Conservation (phyloP, 2,888 invertebrate genomes). For the Tenthredo scrophulariae region DNA sequence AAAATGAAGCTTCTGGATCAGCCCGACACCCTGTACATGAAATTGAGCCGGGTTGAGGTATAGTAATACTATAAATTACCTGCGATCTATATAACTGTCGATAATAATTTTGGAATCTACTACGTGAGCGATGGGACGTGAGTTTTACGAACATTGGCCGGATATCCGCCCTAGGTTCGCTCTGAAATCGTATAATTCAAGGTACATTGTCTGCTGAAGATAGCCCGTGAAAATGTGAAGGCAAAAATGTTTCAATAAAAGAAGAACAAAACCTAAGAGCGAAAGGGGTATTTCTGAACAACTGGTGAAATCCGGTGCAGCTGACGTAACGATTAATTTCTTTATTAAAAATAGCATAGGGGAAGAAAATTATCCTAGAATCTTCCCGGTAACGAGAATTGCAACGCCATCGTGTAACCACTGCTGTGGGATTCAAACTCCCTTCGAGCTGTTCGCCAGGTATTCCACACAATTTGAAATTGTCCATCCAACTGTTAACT, state of each 20-base stretch:
- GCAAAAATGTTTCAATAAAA: neutral
- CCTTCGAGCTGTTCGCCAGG: constrained; percentile 18
- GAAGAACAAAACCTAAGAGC: neutral
- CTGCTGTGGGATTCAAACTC: constrained; percentile 36
- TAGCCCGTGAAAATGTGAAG: neutral
- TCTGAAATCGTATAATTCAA: constrained; percentile 29
- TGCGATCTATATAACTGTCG: constrained; percentile 33
- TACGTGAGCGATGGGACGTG: constrained; percentile 47
- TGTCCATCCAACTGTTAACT: constrained; percentile 73
- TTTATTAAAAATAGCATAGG: neutral
- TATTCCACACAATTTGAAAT: constrained; percentile 68
- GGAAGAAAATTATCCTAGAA: neutral
- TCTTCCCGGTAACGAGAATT: constrained; percentile 1
- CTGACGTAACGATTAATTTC: neutral
- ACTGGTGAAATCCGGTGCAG: neutral
- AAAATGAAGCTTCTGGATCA: neutral
- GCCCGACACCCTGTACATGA: neutral
- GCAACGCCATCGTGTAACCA: constrained; percentile 14
- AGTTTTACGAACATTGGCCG: constrained; percentile 32
- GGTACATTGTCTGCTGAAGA: constrained; percentile 37
- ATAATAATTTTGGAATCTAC: constrained; percentile 38
- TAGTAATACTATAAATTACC: constrained; percentile 16
- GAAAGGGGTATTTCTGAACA: neutral
- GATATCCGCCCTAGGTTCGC: constrained; percentile 18
- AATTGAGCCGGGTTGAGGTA: neutral